Conservation (phyloP, 2,888 invertebrate species). For the Agapetus fuscipes region DNA sequence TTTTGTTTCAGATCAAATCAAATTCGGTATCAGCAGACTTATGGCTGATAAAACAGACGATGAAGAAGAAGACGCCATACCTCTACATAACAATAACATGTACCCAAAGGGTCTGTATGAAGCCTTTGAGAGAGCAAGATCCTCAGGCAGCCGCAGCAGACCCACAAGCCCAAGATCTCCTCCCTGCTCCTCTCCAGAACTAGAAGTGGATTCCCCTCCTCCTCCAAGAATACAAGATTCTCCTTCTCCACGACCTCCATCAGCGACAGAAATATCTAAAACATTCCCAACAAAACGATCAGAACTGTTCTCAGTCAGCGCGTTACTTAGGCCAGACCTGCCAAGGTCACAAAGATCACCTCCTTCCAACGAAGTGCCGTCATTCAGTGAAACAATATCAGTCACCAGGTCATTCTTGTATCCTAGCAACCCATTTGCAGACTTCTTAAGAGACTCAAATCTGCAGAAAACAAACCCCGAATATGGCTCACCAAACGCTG, state of each 20-base stretch:
- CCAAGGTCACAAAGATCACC: slow-evolving; percentile 46
- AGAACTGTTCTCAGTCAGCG: slow-evolving; percentile 77
- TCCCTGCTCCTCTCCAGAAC: slow-evolving; percentile 56
- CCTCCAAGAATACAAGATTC: slow-evolving; percentile 40
- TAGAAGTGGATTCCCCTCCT: slow-evolving; percentile 68
- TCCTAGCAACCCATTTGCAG: slow-evolving; percentile 52
- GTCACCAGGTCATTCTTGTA: slow-evolving; percentile 52
- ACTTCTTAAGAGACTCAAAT: slow-evolving; percentile 49
- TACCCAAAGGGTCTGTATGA: slow-evolving; percentile 23
- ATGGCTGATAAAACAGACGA: slow-evolving; percentile 54
- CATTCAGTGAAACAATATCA: slow-evolving; percentile 39
- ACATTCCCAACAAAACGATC: slow-evolving; percentile 48
- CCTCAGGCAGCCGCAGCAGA: slow-evolving; percentile 13
- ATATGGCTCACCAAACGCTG: slow-evolving; percentile 27
- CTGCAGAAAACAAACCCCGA: slow-evolving; percentile 24
- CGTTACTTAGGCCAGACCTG: slow-evolving; percentile 69
- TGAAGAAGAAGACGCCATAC: slow-evolving; percentile 47
- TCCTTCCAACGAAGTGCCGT: slow-evolving; percentile 31
- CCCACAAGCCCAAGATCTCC: slow-evolving; percentile 36
- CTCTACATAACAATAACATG: slow-evolving; percentile 36
- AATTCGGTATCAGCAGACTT: slow-evolving; percentile 75
- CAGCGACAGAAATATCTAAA: slow-evolving; percentile 27
- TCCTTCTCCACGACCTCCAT: slow-evolving; percentile 43
- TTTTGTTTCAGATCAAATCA: slow-evolving; percentile 63
- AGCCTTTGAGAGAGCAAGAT: slow-evolving; percentile 27